Evolutionary conservation across 2,113 vertebrate genomes (phyloP).

Genomic region (Thamnaconus septentrionalis): DNA sequence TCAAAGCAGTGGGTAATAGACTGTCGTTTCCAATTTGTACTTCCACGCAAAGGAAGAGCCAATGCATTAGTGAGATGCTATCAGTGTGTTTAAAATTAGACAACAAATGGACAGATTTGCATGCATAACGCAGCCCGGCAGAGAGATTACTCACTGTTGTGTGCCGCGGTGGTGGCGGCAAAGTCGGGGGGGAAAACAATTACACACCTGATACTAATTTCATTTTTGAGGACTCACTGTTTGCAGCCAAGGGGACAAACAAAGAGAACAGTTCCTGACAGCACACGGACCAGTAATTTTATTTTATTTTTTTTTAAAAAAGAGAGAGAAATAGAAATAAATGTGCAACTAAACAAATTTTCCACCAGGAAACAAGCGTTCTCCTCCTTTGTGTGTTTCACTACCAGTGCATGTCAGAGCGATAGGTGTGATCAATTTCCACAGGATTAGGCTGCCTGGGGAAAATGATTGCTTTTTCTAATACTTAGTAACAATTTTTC

Average conservation of each 20-base stretch:
- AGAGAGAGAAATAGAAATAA: constrained; percentile 20
- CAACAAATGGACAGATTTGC: constrained; percentile 64
- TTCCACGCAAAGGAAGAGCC: constrained; percentile 63
- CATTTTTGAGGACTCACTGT: constrained; percentile 50
- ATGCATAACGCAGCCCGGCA: constrained; percentile 31
- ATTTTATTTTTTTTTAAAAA: constrained; percentile 19
- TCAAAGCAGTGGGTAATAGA: constrained; percentile 68
- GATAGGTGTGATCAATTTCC: constrained; percentile 77
- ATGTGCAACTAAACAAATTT: constrained; percentile 61
- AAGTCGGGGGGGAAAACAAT: constrained; percentile 33
- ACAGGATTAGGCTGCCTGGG: constrained; percentile 73
- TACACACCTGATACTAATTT: constrained; percentile 40
- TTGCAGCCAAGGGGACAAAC: constrained; percentile 44
- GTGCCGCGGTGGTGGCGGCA: constrained; percentile 10
- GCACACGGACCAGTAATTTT: constrained; percentile 4
- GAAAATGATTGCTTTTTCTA: constrained; percentile 79
- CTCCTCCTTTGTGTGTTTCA: constrained; percentile 53
- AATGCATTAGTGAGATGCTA: constrained; percentile 66
- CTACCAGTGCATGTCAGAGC: constrained; percentile 56
- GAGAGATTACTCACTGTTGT: constrained; percentile 17
- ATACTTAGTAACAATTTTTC: constrained; percentile 76
- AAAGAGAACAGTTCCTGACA: constrained; percentile 31
- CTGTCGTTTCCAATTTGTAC: constrained; percentile 72
- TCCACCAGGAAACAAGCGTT: constrained; percentile 50
- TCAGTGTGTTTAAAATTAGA: constrained; percentile 64